These are phyloP conservation scores for Petaurus breviceps DNA, from an alignment of 2,113 vertebrate genomes.

Conservation along the genomic window DNA sequence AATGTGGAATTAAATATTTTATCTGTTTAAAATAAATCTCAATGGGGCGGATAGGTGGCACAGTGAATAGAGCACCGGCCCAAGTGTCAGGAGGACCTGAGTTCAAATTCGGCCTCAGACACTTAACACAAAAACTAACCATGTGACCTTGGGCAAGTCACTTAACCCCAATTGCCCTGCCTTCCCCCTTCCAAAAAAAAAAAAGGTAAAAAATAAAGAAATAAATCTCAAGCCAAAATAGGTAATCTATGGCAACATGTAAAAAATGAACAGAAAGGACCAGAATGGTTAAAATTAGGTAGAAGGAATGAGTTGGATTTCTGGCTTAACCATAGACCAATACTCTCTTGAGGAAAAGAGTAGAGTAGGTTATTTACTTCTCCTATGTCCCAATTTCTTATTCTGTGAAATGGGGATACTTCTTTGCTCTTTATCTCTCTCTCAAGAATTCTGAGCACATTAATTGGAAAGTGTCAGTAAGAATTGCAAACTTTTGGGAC, in stretches of 20 bases:
- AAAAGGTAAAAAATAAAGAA: not conserved
- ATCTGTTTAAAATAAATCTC: not conserved
- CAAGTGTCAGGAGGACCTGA: too few species aligned
- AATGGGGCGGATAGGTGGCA: too few species aligned
- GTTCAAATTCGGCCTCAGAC: too few species aligned
- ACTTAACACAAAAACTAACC: too few species aligned
- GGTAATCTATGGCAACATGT: not conserved
- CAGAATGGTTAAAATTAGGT: not conserved
- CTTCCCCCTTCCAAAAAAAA: too few species aligned
- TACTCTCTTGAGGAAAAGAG: not conserved
- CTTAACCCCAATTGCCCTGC: too few species aligned
- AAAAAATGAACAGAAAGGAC: not conserved
- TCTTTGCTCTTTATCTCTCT: not conserved
- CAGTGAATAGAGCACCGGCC: too few species aligned
- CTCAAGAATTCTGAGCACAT: not conserved
- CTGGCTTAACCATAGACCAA: accelerated
- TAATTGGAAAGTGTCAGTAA: not conserved
- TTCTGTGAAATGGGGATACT: not conserved
- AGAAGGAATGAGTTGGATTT: not conserved
- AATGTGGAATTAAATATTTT: not conserved
- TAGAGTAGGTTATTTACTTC: not conserved
- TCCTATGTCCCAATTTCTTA: accelerated
- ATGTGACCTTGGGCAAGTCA: too few species aligned
- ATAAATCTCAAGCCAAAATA: not conserved
- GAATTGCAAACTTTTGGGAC: not conserved